Conservation (phyloP, 2,797 vertebrate species). For the Myotis planiceps region DNA sequence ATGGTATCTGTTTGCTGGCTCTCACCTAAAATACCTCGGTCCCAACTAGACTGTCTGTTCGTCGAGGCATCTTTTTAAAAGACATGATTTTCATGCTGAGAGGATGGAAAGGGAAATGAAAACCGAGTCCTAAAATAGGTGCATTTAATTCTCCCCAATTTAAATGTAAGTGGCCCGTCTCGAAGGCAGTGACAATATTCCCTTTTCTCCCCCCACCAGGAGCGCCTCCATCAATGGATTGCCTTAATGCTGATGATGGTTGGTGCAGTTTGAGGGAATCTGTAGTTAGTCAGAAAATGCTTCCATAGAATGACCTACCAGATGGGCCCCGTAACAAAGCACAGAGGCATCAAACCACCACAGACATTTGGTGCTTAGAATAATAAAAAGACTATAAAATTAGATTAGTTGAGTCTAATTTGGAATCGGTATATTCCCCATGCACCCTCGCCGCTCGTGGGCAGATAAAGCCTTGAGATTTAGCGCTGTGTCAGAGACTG, state of each 20-base stretch:
- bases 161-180: slow-evolving; percentile 76
- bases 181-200: slow-evolving; percentile 62
- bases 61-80: slow-evolving; percentile 47
- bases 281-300: slow-evolving; percentile 86
- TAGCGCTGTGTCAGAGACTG: slow-evolving; percentile 89
- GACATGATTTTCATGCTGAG: slow-evolving; percentile 27
- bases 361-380: slow-evolving; percentile 93
- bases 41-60: not conserved
- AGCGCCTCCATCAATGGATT: slow-evolving; percentile 80
- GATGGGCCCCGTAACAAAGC: slow-evolving; percentile 92
- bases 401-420: slow-evolving; percentile 95
- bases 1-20: not conserved
- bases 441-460: slow-evolving; percentile 87
- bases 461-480: slow-evolving; percentile 90
- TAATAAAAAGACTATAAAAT: slow-evolving; percentile 98
- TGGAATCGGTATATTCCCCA: slow-evolving; percentile 90
- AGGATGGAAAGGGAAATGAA: slow-evolving; percentile 68
- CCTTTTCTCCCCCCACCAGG: not conserved
- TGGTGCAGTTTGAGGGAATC: slow-evolving; percentile 85
- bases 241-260: slow-evolving; percentile 75
- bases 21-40: not conserved
- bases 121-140: slow-evolving; percentile 42
- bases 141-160: slow-evolving; percentile 83
- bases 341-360: slow-evolving; percentile 91
- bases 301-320: slow-evolving; percentile 89